Percentiles rank a stretch among this genome's conserved stretches.
These are phyloP conservation scores for Calliphora vomitoria DNA, from an alignment of 2,888 invertebrate genomes.

Conservation along the genomic window DNA sequence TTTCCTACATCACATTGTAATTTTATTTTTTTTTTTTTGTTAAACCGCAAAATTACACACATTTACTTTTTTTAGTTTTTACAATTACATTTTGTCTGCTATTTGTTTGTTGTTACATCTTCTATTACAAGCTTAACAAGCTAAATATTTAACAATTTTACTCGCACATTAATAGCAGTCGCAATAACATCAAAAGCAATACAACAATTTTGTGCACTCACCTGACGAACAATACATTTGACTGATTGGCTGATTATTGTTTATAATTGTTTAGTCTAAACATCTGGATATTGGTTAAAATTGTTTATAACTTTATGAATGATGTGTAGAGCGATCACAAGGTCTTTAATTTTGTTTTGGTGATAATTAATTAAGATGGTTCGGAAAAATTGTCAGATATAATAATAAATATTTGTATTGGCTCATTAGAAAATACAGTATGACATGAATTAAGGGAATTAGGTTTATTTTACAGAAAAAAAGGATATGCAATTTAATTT, in stretches of 20 bases:
- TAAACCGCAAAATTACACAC: constrained; percentile 1
- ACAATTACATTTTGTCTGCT: not conserved
- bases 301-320: not conserved
- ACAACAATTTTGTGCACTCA: not conserved
- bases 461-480: too few relatives aligned
- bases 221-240: not conserved
- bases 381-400: too few relatives aligned
- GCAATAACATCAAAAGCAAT: not conserved
- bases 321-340: not conserved
- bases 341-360: not conserved
- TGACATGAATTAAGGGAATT: too few relatives aligned
- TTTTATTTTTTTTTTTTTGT: constrained; percentile 7
- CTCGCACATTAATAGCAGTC: not conserved
- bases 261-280: not conserved
- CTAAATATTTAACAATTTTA: not conserved
- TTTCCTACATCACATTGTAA: constrained; percentile 24
- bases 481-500: too few relatives aligned
- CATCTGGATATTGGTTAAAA: too few relatives aligned
- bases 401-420: too few relatives aligned
- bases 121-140: not conserved
- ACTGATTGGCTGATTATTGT: not conserved
- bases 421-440: too few relatives aligned
- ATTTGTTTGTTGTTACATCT: constrained; percentile 17
- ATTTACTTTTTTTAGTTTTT: not conserved
- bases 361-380: too few relatives aligned